Percentiles rank a stretch among this genome's conserved stretches.
These are phyloP conservation scores for Pseudoatta argentina DNA, from an alignment of 1,140 invertebrate genomes.

Conservation along the genomic window DNA sequence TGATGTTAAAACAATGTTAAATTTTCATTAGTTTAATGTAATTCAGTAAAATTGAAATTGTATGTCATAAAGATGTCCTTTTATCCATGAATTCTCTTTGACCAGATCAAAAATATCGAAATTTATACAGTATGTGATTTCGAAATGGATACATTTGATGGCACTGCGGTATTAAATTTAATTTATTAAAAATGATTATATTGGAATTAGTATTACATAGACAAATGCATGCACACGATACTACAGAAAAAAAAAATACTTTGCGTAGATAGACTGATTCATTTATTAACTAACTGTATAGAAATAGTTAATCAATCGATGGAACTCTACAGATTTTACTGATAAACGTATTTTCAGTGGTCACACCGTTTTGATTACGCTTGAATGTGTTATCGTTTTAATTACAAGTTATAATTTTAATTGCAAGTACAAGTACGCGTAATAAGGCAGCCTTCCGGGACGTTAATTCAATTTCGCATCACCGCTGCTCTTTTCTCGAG, in stretches of 20 bases:
- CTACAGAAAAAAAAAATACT: neutral
- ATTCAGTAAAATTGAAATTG: constrained; percentile 4
- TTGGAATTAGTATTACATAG: constrained; percentile 13
- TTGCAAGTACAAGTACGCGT: constrained; percentile 49
- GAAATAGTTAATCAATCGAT: constrained; percentile 24
- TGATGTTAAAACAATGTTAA: constrained; percentile 12
- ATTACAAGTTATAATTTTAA: constrained; percentile 54
- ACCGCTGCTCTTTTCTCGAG: neutral
- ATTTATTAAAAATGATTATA: constrained; percentile 7
- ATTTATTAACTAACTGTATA: constrained; percentile 4
- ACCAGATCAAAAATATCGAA: constrained; percentile 28
- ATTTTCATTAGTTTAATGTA: constrained; percentile 20
- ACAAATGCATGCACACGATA: neutral
- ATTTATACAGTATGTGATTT: constrained; percentile 7
- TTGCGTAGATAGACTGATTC: neutral
- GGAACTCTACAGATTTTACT: neutral
- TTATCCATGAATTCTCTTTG: constrained; percentile 1
- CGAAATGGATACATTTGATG: neutral
- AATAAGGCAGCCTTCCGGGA: constrained; percentile 39
- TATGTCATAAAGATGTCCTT: constrained; percentile 16
- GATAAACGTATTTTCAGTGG: neutral
- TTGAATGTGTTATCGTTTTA: constrained; percentile 49
- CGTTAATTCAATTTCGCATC: constrained; percentile 58
- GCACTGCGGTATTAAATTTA: constrained; percentile 39
- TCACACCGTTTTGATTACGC: constrained; percentile 36